Evolutionary conservation across 2,113 vertebrate species (phyloP).

Genomic region (Rafetus swinhoei): DNA sequence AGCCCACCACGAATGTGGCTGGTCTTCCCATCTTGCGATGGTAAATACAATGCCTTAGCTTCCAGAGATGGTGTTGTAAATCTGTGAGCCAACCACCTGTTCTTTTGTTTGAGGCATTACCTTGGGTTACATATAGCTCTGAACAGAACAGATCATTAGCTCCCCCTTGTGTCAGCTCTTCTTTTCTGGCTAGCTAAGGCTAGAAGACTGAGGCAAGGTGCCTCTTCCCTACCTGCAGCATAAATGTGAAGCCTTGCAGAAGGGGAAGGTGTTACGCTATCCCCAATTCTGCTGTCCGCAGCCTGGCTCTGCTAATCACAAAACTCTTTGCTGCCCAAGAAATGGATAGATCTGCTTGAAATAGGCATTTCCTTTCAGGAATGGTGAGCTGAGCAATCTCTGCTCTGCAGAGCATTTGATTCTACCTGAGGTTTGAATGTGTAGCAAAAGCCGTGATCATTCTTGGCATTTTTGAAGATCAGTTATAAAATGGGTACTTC

Average conservation of each 20-base stretch:
- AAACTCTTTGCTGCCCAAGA: neutral
- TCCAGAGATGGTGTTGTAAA: neutral
- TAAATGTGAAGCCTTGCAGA: neutral
- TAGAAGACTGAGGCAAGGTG: neutral
- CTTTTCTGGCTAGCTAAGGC: neutral
- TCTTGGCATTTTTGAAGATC: neutral
- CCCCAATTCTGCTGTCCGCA: neutral
- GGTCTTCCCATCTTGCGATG: neutral
- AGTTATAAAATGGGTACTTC: neutral
- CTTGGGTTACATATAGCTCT: neutral
- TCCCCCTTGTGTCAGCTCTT: neutral
- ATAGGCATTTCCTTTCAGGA: neutral
- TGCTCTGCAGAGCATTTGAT: neutral
- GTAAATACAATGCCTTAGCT: neutral
- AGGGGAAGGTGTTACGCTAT: neutral
- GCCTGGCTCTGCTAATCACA: neutral
- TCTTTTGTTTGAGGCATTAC: neutral
- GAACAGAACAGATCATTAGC: neutral
- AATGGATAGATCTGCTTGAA: neutral
- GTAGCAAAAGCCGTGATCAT: neutral
- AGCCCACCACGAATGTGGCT: neutral
- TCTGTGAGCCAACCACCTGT: neutral
- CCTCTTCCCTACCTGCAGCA: neutral
- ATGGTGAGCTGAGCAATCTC: neutral
- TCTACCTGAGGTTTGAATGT: neutral